Conservation (phyloP, 2,797 vertebrate species). For the Australoheros facetus region DNA sequence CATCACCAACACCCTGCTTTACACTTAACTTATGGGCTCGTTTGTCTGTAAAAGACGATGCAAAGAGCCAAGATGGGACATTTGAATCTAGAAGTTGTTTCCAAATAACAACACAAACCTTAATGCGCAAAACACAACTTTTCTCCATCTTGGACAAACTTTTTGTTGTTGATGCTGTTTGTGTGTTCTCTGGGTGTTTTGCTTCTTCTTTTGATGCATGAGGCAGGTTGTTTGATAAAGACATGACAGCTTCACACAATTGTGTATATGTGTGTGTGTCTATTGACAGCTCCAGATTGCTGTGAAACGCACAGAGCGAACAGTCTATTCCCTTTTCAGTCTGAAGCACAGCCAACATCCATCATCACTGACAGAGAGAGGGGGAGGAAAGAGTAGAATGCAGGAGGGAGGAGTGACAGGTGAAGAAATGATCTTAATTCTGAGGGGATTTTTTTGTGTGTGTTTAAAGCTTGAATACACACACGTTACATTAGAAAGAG, state of each 20-base stretch:
- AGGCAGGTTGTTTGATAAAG: conserved; percentile 72
- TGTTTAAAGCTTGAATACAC: conserved; percentile 73
- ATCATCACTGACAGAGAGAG: conserved; percentile 67
- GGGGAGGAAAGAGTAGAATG: not conserved
- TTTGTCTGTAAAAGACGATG: not conserved
- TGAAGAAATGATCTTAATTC: conserved; percentile 74
- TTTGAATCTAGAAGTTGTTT: not conserved
- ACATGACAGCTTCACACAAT: conserved; percentile 65
- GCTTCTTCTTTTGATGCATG: conserved; percentile 60
- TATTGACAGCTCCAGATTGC: conserved; percentile 76
- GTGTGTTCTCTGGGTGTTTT: conserved; percentile 46
- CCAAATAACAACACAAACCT: not conserved
- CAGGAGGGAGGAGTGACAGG: conserved; percentile 68
- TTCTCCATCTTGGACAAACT: conserved; percentile 49
- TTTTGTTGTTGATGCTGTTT: conserved; percentile 36
- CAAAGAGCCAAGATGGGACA: not conserved
- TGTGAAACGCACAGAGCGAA: conserved; percentile 72
- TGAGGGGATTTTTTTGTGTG: conserved; percentile 47
- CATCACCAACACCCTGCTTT: not conserved
- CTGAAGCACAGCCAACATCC: conserved; percentile 71
- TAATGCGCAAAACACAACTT: conserved; percentile 31
- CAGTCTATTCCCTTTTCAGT: conserved; percentile 77
- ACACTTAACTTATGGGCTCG: not conserved
- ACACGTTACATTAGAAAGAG: conserved; percentile 60
- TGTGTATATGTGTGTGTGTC: conserved; percentile 32